These are phyloP conservation scores for Malacoctenus gilli DNA, from an alignment of 2,797 vertebrate species.

Conservation along the genomic window DNA sequence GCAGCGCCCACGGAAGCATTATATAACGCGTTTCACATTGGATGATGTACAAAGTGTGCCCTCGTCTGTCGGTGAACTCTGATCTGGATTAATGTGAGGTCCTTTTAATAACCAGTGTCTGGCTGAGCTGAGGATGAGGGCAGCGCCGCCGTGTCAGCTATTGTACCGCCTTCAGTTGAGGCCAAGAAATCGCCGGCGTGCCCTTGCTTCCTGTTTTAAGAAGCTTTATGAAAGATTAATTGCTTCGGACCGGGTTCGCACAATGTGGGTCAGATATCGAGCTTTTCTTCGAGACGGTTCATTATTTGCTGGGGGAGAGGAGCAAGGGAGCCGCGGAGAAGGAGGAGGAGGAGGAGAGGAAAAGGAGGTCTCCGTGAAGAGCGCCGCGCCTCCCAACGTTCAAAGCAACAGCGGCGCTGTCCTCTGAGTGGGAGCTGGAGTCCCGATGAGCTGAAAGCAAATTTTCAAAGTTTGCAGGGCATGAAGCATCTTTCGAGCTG, in stretches of 20 bases:
- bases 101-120: background rate
- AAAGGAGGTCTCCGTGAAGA: conserved; percentile 49
- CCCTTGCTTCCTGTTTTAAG: conserved; percentile 58
- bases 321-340: conserved; percentile 8
- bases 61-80: conserved; percentile 18
- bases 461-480: conserved; percentile 50
- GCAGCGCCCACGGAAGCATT: background rate
- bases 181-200: conserved; percentile 41
- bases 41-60: conserved; percentile 11
- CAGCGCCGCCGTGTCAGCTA: conserved; percentile 31
- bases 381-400: conserved; percentile 35
- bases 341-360: conserved; percentile 19
- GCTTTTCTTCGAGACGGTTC: conserved; percentile 66
- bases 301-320: conserved; percentile 48
- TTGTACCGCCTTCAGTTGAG: conserved; percentile 46
- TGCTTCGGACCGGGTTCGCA: conserved; percentile 47
- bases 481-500: conserved; percentile 57
- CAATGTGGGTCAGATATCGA: conserved; percentile 64
- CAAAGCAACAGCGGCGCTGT: conserved; percentile 44
- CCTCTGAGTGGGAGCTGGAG: conserved; percentile 49
- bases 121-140: background rate
- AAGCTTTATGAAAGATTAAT: conserved; percentile 72
- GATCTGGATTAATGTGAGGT: background rate
- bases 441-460: conserved; percentile 52
- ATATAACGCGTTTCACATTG: background rate